Percentiles rank a stretch among this genome's conserved stretches.
These are phyloP conservation scores for Troglohyphantes excavatus DNA, from an alignment of 2,888 invertebrate genomes.

Conservation along the genomic window DNA sequence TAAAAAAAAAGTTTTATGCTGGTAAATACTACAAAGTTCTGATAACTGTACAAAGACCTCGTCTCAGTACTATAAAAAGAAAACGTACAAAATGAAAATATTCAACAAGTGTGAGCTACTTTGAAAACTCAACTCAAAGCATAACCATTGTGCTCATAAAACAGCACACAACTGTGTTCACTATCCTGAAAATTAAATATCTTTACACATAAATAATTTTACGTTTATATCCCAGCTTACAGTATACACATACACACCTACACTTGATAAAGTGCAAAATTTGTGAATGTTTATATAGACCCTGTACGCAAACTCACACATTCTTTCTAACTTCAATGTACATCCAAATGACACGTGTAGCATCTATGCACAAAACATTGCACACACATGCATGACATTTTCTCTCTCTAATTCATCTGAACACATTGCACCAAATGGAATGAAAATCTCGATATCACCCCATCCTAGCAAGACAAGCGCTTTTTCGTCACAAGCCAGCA, in stretches of 20 bases:
- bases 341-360: constrained; percentile 23
- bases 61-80: not conserved
- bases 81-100: not conserved
- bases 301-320: constrained; percentile 45
- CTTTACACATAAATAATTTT: not conserved
- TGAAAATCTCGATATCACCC: constrained; percentile 59
- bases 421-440: constrained; percentile 70
- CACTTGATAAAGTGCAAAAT: constrained; percentile 40
- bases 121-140: not conserved
- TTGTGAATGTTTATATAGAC: constrained; percentile 15
- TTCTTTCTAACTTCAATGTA: constrained; percentile 37
- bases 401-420: constrained; percentile 62
- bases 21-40: not conserved
- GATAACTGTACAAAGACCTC: not conserved
- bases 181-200: not conserved
- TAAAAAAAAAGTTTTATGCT: not conserved
- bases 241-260: constrained; percentile 8
- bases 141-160: not conserved
- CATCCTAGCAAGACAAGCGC: constrained; percentile 26
- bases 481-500: constrained; percentile 40
- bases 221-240: not conserved
- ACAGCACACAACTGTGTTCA: not conserved
- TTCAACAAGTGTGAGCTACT: not conserved
- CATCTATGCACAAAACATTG: constrained; percentile 28
- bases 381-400: constrained; percentile 49